Base-by-base conservation (phyloP, 2,113 vertebrate species). In the Microcebus ravelobensis region DNA sequence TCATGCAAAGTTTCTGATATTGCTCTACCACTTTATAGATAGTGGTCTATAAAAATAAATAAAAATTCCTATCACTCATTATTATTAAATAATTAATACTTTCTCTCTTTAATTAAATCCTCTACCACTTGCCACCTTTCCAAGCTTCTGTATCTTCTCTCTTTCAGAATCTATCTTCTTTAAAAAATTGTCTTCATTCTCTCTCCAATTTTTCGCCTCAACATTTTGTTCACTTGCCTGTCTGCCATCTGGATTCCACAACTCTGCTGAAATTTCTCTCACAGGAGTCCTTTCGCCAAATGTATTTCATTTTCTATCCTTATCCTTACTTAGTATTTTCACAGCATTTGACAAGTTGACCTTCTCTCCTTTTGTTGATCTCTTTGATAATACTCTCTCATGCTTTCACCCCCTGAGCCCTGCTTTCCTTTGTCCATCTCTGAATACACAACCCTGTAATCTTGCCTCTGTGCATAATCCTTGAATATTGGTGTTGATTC, bases 51-150 rank as follows among this genome's bases (percentile, higher is more conserved):
- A 34, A 52, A 39, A 92, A 45, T 87, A 93, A 81, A 21, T 25
- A 7, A 96, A 74, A 87, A 9, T 11, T 29, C 0, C 27, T 61
- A 67, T 83, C 2, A 82, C n/a, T 55, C 94, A 17, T 48, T 45
- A 3, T 68, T 61, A 61, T 52, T 48, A 59, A 34, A 65, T 39
- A 93, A 90, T 86, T 42, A 74, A 34, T 2, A 68, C 6, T 68
- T 42, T 80, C 10, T 79, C 3, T 80, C 27, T 74, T 79, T 87
- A 90, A 92, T 71, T 76, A 76, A 71, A 45, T 67, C 9, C 1
- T 2, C 23, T 65, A n/a, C 29, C 2, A 36, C 13, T 2, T 68
- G 27, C 68, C 4, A 73, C 2, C 2, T 2, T 3, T 34, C 7
- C 7, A 77, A 50, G 18, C 1, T 87, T 76, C 23, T 68, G 1